phyloP scores from a whole-genome alignment of 1,140 invertebrate species.

The Apis dorsata region DNA sequence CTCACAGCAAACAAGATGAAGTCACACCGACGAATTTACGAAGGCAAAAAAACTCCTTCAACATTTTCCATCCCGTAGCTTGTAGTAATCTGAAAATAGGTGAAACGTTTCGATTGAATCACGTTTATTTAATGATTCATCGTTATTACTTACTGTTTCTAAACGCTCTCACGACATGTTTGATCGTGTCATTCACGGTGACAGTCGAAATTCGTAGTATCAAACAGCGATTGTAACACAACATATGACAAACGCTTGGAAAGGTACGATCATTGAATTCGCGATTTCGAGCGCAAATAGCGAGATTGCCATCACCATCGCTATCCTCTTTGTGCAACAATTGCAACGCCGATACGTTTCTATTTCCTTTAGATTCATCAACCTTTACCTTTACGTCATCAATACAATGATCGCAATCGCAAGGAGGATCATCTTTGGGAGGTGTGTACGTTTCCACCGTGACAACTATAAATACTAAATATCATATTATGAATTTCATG shows the following conservation, averaged over 20 bases:
- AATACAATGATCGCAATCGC: slow-evolving; percentile 72
- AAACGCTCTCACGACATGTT: slow-evolving; percentile 55
- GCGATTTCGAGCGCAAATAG: slow-evolving; percentile 74
- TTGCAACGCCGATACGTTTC: slow-evolving; percentile 41
- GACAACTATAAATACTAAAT: slow-evolving; percentile 12
- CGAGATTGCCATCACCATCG: slow-evolving; percentile 65
- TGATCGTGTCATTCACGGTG: slow-evolving; percentile 47
- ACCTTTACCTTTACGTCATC: slow-evolving; percentile 57
- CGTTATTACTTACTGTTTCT: slow-evolving; percentile 69
- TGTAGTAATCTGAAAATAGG: slow-evolving; percentile 65
- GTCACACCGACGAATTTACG: background rate
- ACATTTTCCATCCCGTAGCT: slow-evolving; percentile 65
- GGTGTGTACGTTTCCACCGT: background rate
- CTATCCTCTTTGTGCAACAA: slow-evolving; percentile 43
- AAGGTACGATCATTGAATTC: slow-evolving; percentile 72
- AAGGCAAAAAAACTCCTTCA: background rate
- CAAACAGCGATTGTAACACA: slow-evolving; percentile 73
- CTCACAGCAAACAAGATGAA: background rate
- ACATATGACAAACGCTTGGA: slow-evolving; percentile 75
- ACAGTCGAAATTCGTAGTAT: slow-evolving; percentile 58
- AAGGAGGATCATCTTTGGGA: slow-evolving; percentile 35
- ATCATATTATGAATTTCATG: background rate
- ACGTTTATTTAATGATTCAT: background rate
- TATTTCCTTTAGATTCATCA: slow-evolving; percentile 33
- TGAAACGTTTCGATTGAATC: background rate